These are phyloP conservation scores for Nomada flava DNA, from an alignment of 2,888 invertebrate genomes.

Conservation along the genomic window DNA sequence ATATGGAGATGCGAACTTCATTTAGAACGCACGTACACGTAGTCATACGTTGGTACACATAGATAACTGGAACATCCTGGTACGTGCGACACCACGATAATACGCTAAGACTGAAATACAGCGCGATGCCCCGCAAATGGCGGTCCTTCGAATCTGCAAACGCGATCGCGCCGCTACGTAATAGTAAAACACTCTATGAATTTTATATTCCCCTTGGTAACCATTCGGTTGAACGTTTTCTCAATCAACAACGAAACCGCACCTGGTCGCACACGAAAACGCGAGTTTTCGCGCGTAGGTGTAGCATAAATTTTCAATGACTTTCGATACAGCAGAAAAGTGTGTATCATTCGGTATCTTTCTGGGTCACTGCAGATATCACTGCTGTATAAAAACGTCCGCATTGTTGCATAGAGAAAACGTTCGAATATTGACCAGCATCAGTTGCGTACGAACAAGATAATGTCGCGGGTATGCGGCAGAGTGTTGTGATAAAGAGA, in stretches of 20 bases:
- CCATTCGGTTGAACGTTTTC: neutral
- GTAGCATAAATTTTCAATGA: constrained; percentile 35
- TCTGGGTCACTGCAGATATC: constrained; percentile 56
- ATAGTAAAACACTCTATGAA: constrained; percentile 30
- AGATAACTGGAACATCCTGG: constrained; percentile 24
- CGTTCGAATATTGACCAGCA: constrained; percentile 27
- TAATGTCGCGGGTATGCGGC: neutral
- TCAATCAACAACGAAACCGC: neutral
- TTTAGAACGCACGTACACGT: constrained; percentile 13
- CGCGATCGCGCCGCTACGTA: constrained; percentile 30
- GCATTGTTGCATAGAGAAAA: constrained; percentile 35
- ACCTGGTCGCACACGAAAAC: neutral
- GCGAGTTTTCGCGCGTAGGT: constrained; percentile 21
- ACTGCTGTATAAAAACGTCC: constrained; percentile 39
- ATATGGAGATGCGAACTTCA: neutral
- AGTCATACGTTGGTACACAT: neutral
- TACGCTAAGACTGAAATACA: constrained; percentile 77
- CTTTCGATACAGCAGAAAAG: constrained; percentile 20
- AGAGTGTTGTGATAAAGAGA: neutral
- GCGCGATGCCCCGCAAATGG: constrained; percentile 52
- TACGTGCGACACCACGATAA: constrained; percentile 70
- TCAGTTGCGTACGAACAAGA: neutral
- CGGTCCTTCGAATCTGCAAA: constrained; percentile 48
- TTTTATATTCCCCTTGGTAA: neutral
- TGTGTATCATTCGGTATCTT: constrained; percentile 46